phyloP scores from a whole-genome alignment of 2,888 invertebrate genomes.

The Macaria liturata region DNA sequence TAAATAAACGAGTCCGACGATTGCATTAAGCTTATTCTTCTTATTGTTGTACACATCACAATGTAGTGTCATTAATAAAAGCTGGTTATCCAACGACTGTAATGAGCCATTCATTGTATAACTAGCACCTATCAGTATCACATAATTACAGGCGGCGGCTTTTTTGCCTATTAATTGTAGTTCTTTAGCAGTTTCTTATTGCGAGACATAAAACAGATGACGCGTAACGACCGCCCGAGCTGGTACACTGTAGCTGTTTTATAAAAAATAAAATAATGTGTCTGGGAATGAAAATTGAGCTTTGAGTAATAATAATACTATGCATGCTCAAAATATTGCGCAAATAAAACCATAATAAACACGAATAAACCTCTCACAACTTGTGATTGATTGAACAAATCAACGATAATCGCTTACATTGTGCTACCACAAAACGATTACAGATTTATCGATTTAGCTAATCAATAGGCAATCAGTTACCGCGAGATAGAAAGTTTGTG shows the following conservation, averaged over 20 bases:
- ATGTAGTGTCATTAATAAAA: not conserved
- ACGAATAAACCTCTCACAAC: not conserved
- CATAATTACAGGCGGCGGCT: constrained; percentile 20
- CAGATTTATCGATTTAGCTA: constrained; percentile 5
- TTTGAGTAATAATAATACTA: too few relatives aligned
- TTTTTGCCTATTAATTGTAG: constrained; percentile 30
- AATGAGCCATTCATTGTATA: constrained; percentile 28
- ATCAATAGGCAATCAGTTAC: constrained; percentile 5
- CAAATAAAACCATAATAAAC: too few relatives aligned
- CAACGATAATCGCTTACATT: not conserved
- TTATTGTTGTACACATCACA: not conserved
- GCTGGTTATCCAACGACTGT: constrained; percentile 8
- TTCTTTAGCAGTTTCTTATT: constrained; percentile 21
- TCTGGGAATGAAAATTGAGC: too few relatives aligned
- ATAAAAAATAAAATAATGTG: too few relatives aligned
- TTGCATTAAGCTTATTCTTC: not conserved
- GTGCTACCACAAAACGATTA: not conserved
- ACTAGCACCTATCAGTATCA: constrained; percentile 30
- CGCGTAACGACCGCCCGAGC: constrained; percentile 16
- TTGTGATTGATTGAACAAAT: not conserved
- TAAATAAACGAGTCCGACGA: too few relatives aligned
- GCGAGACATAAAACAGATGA: constrained; percentile 19
- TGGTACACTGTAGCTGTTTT: not conserved
- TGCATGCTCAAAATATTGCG: too few relatives aligned
- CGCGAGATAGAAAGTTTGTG: constrained; percentile 10